Evolutionary conservation across 2,797 vertebrate genomes (phyloP).

Genomic region (Ciconia nigra): DNA sequence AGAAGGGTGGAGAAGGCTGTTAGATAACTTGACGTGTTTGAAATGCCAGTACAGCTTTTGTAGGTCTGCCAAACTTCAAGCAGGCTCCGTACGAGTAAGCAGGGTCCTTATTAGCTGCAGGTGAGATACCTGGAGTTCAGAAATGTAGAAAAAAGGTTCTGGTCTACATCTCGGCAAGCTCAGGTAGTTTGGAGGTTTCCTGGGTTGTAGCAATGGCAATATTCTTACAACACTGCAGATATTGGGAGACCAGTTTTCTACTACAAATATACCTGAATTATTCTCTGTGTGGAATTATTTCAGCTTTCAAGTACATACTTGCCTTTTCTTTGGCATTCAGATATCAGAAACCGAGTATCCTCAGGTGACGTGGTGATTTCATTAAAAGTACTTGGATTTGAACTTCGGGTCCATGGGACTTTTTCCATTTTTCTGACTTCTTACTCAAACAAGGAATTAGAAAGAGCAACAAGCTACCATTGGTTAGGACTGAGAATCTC

Average conservation of each 20-base stretch:
- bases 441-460: neutral
- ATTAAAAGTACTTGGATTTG: neutral
- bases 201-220: neutral
- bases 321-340: neutral
- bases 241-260: neutral
- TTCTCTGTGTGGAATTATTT: neutral
- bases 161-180: conserved; percentile 15
- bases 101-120: neutral
- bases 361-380: neutral
- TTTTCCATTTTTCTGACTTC: conserved; percentile 24
- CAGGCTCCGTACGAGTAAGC: neutral
- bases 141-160: neutral
- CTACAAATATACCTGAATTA: neutral
- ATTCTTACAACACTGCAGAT: neutral
- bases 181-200: neutral
- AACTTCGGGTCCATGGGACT: neutral
- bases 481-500: conserved; percentile 7
- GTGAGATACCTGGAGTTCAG: neutral
- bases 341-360: neutral
- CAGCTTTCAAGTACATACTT: neutral
- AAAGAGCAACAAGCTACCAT: neutral
- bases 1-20: conserved; percentile 57
- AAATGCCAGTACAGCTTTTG: conserved; percentile 26
- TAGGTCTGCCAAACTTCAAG: neutral
- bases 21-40: conserved; percentile 16